Percentiles rank a stretch among this genome's conserved stretches.
These are phyloP conservation scores for Suncus etruscus DNA, from an alignment of 2,113 vertebrate species.

Conservation along the genomic window DNA sequence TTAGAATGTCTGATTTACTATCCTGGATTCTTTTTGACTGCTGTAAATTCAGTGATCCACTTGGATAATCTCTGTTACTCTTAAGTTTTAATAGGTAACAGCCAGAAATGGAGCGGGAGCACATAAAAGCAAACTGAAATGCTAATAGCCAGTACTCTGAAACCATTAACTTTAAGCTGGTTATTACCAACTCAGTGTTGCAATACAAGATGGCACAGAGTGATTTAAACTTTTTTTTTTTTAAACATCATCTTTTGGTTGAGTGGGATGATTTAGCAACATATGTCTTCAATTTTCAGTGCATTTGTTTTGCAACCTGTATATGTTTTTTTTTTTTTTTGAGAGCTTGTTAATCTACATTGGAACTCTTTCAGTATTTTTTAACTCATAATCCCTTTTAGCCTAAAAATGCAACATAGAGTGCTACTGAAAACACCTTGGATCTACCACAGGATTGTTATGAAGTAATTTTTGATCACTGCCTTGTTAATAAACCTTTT, in stretches of 20 bases:
- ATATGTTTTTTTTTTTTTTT: background rate
- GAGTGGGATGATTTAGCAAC: too few species aligned
- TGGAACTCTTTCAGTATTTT: too few species aligned
- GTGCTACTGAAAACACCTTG: too few species aligned
- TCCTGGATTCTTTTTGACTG: slow-evolving; percentile 76
- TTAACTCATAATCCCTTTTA: too few species aligned
- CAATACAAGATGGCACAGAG: background rate
- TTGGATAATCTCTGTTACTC: slow-evolving; percentile 75
- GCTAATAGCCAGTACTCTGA: slow-evolving; percentile 29
- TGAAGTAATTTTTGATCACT: too few species aligned
- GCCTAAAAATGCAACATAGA: too few species aligned
- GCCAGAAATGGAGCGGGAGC: slow-evolving; percentile 62
- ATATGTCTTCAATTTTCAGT: background rate
- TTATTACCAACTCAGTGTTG: background rate
- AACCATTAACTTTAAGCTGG: slow-evolving; percentile 42
- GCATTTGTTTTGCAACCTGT: background rate
- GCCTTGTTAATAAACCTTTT: too few species aligned
- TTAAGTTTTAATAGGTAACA: slow-evolving; percentile 83
- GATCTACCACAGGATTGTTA: too few species aligned
- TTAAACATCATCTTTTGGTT: background rate
- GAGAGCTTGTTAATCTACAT: background rate
- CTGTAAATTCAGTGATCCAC: slow-evolving; percentile 74
- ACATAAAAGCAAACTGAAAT: slow-evolving; percentile 66
- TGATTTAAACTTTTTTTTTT: background rate
- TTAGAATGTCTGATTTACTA: slow-evolving; percentile 77